Evolutionary conservation across 2,113 vertebrate species (phyloP).

Genomic region (Illadopsis cleaveri): DNA sequence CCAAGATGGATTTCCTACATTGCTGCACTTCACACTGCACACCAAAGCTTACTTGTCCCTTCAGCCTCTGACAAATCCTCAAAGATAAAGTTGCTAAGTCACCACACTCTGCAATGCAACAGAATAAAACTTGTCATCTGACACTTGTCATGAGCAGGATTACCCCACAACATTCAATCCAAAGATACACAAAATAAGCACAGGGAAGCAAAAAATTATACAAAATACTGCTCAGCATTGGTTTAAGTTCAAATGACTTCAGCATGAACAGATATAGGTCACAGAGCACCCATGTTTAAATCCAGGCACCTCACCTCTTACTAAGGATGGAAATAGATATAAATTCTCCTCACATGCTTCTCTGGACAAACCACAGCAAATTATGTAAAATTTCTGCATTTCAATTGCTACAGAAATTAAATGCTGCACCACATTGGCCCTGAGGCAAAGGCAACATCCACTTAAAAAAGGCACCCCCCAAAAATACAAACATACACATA

Average conservation of each 20-base stretch:
- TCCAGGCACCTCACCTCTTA: not conserved
- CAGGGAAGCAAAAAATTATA: not conserved
- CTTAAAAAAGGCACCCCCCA: not conserved
- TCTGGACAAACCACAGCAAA: not conserved
- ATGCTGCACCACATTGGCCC: not conserved
- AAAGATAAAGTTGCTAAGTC: conserved; percentile 29
- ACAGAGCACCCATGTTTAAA: not conserved
- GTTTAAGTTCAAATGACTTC: not conserved
- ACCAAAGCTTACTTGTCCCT: not conserved
- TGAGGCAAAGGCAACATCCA: not conserved
- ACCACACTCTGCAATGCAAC: not conserved
- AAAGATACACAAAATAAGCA: not conserved
- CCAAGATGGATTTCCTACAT: not conserved
- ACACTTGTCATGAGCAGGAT: not conserved
- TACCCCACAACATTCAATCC: not conserved
- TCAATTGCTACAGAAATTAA: not conserved
- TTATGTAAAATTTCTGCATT: not conserved
- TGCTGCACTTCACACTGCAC: not conserved
- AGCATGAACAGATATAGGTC: not conserved
- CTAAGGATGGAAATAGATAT: not conserved
- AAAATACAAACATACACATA: not conserved
- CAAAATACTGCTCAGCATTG: not conserved
- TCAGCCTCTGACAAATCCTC: conserved; percentile 34
- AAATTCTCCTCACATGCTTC: not conserved
- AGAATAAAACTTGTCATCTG: not conserved